Evolutionary conservation across 1,140 invertebrate genomes (phyloP).

Genomic region (Belonocnema kinseyi): DNA sequence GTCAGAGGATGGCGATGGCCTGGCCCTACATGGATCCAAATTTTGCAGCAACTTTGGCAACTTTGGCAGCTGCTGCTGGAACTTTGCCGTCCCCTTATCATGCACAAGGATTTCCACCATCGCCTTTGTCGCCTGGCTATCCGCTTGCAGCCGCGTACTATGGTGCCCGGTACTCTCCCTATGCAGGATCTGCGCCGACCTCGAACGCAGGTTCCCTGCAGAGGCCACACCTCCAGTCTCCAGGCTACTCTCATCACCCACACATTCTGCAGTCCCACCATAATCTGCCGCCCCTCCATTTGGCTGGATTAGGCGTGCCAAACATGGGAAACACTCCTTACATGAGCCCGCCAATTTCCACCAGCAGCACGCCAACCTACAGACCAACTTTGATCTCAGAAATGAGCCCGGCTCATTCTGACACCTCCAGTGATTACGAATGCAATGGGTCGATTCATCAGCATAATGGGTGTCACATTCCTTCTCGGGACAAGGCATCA

Average conservation of each 20-base stretch:
- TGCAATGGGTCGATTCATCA: conserved; percentile 47
- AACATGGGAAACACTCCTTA: conserved; percentile 43
- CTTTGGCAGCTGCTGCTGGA: conserved; percentile 88
- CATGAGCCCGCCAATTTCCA: conserved; percentile 49
- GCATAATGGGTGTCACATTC: conserved; percentile 30
- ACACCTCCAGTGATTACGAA: conserved; percentile 71
- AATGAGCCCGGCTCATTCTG: conserved; percentile 64
- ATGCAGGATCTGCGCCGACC: conserved; percentile 41
- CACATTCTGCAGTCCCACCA: conserved; percentile 61
- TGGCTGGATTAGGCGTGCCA: conserved; percentile 58
- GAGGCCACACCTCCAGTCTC: conserved; percentile 53
- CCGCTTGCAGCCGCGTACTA: conserved; percentile 65
- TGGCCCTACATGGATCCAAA: conserved; percentile 97
- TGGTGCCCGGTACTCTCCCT: conserved; percentile 60
- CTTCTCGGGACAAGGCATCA: conserved; percentile 35
- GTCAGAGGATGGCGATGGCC: conserved; percentile 92
- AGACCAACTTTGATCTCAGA: conserved; percentile 51
- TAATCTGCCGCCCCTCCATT: conserved; percentile 53
- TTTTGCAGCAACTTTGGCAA: conserved; percentile 88
- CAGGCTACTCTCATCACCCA: conserved; percentile 46
- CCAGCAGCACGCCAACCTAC: conserved; percentile 45
- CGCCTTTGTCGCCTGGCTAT: conserved; percentile 61
- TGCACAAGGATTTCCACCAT: conserved; percentile 70
- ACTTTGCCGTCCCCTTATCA: conserved; percentile 70
- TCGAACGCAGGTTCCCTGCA: conserved; percentile 45